Conservation (phyloP, 2,888 invertebrate genomes). For the Ischnura elegans region DNA sequence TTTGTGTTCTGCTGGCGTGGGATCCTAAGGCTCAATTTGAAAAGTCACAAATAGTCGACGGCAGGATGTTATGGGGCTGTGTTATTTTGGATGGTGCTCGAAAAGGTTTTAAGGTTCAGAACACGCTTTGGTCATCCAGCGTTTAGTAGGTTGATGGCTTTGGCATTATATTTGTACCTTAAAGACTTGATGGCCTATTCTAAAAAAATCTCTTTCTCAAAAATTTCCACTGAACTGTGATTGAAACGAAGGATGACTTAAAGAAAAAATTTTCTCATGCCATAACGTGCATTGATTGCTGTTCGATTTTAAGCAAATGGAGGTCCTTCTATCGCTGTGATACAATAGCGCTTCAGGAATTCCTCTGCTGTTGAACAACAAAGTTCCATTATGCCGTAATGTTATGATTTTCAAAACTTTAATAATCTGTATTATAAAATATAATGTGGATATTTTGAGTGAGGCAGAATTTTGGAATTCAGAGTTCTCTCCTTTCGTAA, state of each 20-base stretch:
- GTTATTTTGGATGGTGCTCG: slow-evolving; percentile 16
- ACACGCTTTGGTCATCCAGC: background rate
- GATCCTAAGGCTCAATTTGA: background rate
- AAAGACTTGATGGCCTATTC: slow-evolving; percentile 7
- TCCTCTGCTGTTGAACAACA: background rate
- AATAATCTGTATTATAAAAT: background rate
- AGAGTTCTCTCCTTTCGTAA: background rate
- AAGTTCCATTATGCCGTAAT: background rate
- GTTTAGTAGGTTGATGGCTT: background rate
- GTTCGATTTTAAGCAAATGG: background rate
- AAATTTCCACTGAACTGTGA: background rate
- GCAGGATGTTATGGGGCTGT: background rate
- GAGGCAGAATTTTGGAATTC: background rate
- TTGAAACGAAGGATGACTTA: background rate
- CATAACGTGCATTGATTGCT: background rate
- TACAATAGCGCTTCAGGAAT: background rate
- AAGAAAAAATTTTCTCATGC: background rate
- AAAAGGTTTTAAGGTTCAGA: background rate
- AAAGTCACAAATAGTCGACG: background rate
- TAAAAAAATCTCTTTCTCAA: background rate
- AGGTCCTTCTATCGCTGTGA: background rate
- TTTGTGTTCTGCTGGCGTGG: slow-evolving; percentile 19
- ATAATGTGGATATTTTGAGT: background rate
- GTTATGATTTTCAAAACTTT: background rate
- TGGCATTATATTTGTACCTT: background rate